A percentile compares a stretch with the other conserved stretches of the same genome.
Conservation (phyloP, 2,888 invertebrate genomes). For the Mamestra brassicae region DNA sequence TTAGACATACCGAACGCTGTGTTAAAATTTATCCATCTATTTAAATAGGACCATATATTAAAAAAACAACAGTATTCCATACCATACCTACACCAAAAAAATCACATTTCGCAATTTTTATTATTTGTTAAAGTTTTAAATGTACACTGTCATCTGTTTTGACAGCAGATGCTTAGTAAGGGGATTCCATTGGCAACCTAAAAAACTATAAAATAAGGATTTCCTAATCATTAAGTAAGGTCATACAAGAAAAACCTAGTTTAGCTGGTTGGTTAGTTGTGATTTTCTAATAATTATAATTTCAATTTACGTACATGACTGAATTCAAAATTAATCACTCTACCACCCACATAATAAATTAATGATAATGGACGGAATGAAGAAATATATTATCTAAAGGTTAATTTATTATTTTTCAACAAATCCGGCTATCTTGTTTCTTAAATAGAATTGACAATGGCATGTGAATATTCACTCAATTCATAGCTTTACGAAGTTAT, state of each 20-base stretch:
- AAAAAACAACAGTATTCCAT: too few relatives aligned
- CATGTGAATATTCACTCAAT: not conserved
- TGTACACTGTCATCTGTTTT: too few relatives aligned
- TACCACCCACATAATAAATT: too few relatives aligned
- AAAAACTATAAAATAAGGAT: not conserved
- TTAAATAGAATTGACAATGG: not conserved
- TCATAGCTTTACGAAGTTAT: not conserved
- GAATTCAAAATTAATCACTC: not conserved
- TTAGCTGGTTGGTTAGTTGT: not conserved
- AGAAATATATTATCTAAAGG: not conserved
- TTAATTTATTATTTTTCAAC: slow-evolving; percentile 9
- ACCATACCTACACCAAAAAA: too few relatives aligned
- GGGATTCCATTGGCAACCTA: too few relatives aligned
- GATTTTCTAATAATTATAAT: not conserved
- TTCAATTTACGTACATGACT: not conserved
- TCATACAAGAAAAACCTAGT: not conserved
- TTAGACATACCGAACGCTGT: too few relatives aligned
- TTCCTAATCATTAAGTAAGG: not conserved
- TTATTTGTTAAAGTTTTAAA: too few relatives aligned
- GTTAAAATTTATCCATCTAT: too few relatives aligned
- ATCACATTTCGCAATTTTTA: too few relatives aligned
- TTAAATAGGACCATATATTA: too few relatives aligned
- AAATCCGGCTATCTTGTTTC: not conserved
- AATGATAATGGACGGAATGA: not conserved
- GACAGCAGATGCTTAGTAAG: too few relatives aligned